These are phyloP conservation scores for Rhinolophus ferrumequinum DNA, from an alignment of 2,113 vertebrate genomes.

Conservation along the genomic window DNA sequence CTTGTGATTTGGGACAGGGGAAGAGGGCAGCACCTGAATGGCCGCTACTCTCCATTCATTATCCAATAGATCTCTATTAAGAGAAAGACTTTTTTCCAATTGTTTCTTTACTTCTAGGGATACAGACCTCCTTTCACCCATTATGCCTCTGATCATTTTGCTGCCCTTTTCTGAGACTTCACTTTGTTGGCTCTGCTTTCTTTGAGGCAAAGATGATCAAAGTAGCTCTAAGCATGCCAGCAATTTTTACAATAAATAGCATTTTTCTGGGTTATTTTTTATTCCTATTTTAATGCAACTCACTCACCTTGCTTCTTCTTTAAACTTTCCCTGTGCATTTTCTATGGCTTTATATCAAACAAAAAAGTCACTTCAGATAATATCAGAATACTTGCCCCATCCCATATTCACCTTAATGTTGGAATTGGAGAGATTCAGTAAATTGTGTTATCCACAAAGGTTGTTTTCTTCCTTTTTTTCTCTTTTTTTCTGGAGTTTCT, in stretches of 20 bases:
- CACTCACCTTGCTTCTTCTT: conserved; percentile 78
- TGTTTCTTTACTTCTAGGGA: conserved; percentile 82
- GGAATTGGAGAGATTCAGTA: conserved; percentile 13
- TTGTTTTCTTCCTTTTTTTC: background rate
- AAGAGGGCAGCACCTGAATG: conserved; percentile 82
- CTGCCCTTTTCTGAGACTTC: conserved; percentile 80
- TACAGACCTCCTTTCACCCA: conserved; percentile 73
- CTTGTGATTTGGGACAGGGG: conserved; percentile 81
- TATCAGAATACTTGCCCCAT: conserved; percentile 21
- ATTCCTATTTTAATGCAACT: conserved; percentile 80
- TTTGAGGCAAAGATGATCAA: conserved; percentile 82
- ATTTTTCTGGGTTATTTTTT: conserved; percentile 83
- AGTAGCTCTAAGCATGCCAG: conserved; percentile 77
- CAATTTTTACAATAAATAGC: conserved; percentile 84
- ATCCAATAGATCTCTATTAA: conserved; percentile 80
- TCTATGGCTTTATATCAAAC: conserved; percentile 69
- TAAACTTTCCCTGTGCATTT: conserved; percentile 75
- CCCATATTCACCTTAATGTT: conserved; percentile 28
- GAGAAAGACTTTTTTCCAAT: conserved; percentile 69
- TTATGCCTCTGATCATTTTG: conserved; percentile 78
- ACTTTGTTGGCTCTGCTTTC: conserved; percentile 76
- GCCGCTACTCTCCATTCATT: conserved; percentile 77
- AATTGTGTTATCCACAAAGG: background rate
- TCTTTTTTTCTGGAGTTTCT: background rate
- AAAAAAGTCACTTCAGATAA: conserved; percentile 71